Evolutionary conservation across 2,113 vertebrate genomes (phyloP).

Genomic region (Cisticola juncidis): DNA sequence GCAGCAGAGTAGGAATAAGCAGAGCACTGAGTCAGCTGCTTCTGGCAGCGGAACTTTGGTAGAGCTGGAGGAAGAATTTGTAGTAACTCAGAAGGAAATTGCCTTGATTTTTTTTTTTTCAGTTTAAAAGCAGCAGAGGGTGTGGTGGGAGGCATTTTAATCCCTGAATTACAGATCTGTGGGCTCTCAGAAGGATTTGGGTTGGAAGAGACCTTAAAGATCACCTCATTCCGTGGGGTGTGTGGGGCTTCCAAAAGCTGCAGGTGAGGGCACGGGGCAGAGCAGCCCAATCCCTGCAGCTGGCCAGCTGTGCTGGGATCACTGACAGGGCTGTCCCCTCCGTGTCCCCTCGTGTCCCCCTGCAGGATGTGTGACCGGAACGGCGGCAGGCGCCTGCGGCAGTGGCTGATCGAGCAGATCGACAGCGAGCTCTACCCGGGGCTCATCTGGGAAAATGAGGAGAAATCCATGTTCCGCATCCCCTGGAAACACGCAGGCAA

Average conservation of each 20-base stretch:
- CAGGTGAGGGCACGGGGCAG: fast-evolving
- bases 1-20: neutral
- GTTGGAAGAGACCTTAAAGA: neutral
- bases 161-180: fast-evolving
- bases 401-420: slow-evolving; percentile 97
- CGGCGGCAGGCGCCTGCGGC: slow-evolving; percentile 87
- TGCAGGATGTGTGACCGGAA: slow-evolving; percentile 83
- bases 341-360: neutral
- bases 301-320: fast-evolving
- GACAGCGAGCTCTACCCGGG: slow-evolving; percentile 88
- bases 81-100: neutral
- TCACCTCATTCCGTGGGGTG: fast-evolving
- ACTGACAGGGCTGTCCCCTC: neutral
- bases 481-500: slow-evolving; percentile 98
- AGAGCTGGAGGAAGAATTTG: neutral
- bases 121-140: neutral
- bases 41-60: neutral
- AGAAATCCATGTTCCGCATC: slow-evolving; percentile 92
- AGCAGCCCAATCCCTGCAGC: fast-evolving
- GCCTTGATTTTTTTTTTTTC: neutral
- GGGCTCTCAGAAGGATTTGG: neutral
- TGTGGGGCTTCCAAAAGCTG: fast-evolving
- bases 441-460: slow-evolving; percentile 92
- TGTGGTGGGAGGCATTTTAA: neutral
- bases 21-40: neutral